These are phyloP conservation scores for Ephydatia muelleri DNA, from an alignment of 37 sponge, comb jelly and placozoan species.

Conservation along the genomic window DNA sequence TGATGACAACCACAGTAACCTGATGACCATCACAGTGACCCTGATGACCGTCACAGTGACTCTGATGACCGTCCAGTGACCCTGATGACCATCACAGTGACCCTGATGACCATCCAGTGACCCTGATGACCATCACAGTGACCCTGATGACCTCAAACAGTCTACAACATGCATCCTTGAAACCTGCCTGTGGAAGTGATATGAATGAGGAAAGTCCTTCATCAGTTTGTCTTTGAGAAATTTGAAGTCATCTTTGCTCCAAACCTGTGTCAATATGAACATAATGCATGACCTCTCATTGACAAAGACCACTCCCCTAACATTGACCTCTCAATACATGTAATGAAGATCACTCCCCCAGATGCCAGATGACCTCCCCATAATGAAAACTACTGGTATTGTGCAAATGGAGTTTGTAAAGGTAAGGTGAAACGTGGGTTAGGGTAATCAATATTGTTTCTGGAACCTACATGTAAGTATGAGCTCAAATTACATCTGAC, in stretches of 20 bases:
- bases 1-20: neutral
- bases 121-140: too few species aligned
- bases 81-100: neutral
- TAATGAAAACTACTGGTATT: too few species aligned
- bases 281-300: neutral
- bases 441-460: too few species aligned
- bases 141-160: neutral
- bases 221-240: conserved; percentile 23
- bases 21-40: neutral
- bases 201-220: conserved; percentile 16
- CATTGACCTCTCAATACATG: too few species aligned
- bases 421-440: too few species aligned
- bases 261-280: conserved; percentile 31
- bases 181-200: conserved; percentile 32
- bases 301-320: too few species aligned
- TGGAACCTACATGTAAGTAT: too few species aligned
- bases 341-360: too few species aligned
- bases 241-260: conserved; percentile 35
- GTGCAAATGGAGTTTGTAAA: too few species aligned
- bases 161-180: neutral
- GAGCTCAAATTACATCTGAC: too few species aligned
- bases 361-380: too few species aligned
- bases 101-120: neutral
- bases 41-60: neutral
- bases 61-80: neutral